A percentile compares a stretch with the other conserved stretches of the same genome.
Conservation (phyloP, 2,113 vertebrate genomes). For the Oryctolagus cuniculus region mOryCun1.1 NC_091439.1:99260001-99260500, state of each 20-base stretch:
- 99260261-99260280: neutral
- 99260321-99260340: neutral
- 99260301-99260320: neutral
- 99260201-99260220: neutral
- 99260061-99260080: neutral
- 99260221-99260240: neutral
- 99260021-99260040: neutral
- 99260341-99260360: neutral
- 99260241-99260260: neutral
- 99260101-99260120: neutral
- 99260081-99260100: neutral
- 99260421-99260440: neutral
- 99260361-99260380: neutral
- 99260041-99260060: neutral
- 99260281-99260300: neutral
- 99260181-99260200: neutral
- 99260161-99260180: neutral
- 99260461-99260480: neutral
- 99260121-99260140: neutral
- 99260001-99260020: neutral
- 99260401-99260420: neutral
- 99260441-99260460: neutral
- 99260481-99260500: neutral
- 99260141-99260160: neutral
- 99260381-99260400: neutral